Base-by-base conservation (phyloP, 2,888 invertebrate species). In the Teinopalpus imperialis region DNA sequence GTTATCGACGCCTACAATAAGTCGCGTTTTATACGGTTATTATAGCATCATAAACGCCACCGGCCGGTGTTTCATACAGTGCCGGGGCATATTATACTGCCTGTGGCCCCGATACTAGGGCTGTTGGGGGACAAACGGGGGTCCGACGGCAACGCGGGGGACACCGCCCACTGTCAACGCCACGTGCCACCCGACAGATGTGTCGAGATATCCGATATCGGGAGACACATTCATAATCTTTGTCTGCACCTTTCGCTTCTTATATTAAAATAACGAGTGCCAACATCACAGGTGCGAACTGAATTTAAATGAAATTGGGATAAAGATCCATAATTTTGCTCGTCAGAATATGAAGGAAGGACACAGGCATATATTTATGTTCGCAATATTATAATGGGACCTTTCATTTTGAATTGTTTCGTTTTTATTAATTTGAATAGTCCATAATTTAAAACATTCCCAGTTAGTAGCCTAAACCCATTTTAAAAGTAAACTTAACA, bases 11-110 rank as follows among this genome's bases (percentile, higher is more conserved):
- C 76, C 79, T 81, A 85, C 86, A 88, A 88, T 86, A 87, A 87
- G 86, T 87, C 83, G 82, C 80, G 75, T 88, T 89, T 89, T 88
- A 89, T 89, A 87, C 74, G 83, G 85, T 86, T 88, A 89, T 89
- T 88, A 88, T 87, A 85, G 86, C 79, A 72, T 80, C 78, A 86
- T 89, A 88, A 88, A 85, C 77, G 82, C 79, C 86, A 85, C 85
- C 83, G 86, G 87, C 76, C 85, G 79, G 79, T 83, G 82, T 83
- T 85, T 85, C 85, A 87, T 88, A 85, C 81, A 85, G 80, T 85
- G 73, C 77, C 75, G 74, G 74, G 79, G 78, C 85, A 81, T 81
- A 81, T 85, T 86, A 85, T 85, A 80, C 81, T 75, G 80, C 77
- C 76, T 74, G 74, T 69, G 74, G 75, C 74, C 72, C 73, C 76